These are phyloP conservation scores for Squalus acanthias DNA, from an alignment of 2,797 vertebrate species.

Conservation along the genomic window DNA sequence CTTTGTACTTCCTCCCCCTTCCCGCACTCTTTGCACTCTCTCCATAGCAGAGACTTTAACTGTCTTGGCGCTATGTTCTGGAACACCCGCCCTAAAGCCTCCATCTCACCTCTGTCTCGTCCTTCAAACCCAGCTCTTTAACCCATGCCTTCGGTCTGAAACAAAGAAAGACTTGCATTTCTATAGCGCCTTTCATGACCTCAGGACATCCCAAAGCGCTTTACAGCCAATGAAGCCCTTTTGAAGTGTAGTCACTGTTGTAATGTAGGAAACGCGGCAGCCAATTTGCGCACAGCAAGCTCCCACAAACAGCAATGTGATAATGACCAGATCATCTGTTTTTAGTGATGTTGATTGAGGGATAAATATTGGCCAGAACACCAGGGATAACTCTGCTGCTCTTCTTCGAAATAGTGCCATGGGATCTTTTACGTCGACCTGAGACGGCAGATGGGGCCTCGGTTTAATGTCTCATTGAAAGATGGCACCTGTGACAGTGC, in stretches of 20 bases:
- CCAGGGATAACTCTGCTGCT: neutral
- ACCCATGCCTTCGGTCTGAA: no score
- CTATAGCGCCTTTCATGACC: neutral
- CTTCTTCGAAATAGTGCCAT: neutral
- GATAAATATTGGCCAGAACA: neutral
- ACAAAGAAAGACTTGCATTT: no score
- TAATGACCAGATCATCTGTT: neutral
- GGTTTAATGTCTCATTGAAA: neutral
- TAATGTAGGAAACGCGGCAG: neutral
- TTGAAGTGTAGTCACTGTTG: no score
- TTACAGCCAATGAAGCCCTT: neutral
- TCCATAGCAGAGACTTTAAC: no score
- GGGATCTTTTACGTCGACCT: no score
- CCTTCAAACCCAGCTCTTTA: no score
- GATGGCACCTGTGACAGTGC: neutral
- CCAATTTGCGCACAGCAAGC: neutral
- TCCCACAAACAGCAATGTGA: neutral
- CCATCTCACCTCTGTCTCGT: no score
- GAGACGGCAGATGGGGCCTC: neutral
- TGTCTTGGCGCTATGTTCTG: neutral
- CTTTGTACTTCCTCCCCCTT: no score
- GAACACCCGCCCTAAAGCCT: no score
- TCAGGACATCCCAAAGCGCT: neutral
- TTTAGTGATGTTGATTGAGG: neutral
- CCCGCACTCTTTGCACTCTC: no score